Conservation (phyloP, 1,140 invertebrate genomes). For the Leguminivora glycinivorella region DNA sequence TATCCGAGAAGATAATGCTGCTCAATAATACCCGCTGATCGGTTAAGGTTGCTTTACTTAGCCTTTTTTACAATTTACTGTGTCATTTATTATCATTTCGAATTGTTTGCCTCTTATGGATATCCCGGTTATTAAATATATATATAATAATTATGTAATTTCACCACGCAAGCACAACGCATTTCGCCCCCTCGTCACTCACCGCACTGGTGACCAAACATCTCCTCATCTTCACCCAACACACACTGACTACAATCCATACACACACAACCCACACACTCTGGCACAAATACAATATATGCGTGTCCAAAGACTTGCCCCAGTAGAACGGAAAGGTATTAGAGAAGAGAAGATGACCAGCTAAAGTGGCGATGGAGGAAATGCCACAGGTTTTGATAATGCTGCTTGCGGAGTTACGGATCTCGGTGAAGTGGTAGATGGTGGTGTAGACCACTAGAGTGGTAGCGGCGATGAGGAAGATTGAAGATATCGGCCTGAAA, state of each 20-base stretch:
- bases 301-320: neutral
- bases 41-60: too few relatives aligned
- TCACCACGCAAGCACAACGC: neutral
- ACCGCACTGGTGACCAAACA: neutral
- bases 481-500: conserved; percentile 28
- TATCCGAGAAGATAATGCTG: conserved; percentile 13
- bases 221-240: neutral
- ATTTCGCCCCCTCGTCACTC: neutral
- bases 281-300: conserved; percentile 11
- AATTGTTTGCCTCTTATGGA: too few relatives aligned
- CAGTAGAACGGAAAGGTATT: conserved; percentile 6
- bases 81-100: too few relatives aligned
- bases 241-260: neutral
- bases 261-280: conserved; percentile 5
- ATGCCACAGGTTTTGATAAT: neutral
- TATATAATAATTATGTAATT: too few relatives aligned
- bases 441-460: neutral
- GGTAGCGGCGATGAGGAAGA: neutral
- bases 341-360: conserved; percentile 20
- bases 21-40: too few relatives aligned
- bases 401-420: neutral
- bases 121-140: too few relatives aligned
- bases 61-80: too few relatives aligned
- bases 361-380: neutral
- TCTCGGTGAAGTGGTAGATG: conserved; percentile 6